Base-by-base conservation (phyloP, 2,113 vertebrate species). In the Euleptes europaea region DNA sequence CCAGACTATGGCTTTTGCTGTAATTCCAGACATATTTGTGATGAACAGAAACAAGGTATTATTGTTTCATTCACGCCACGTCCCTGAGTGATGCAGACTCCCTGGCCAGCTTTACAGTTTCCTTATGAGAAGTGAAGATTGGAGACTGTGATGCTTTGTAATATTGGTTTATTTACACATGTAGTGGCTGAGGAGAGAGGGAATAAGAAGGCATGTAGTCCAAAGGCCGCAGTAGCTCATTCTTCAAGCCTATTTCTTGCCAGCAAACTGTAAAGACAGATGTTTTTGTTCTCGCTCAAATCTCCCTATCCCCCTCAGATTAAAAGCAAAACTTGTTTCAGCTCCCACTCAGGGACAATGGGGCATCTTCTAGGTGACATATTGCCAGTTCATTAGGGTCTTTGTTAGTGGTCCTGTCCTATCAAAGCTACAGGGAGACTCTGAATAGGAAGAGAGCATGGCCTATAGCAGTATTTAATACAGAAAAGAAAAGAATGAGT, bases 1-100 rank as follows among this genome's bases (percentile, higher is more conserved):
- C 82, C 14, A 65, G 90, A 78, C 76, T 88, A 93, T 93, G 94
- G 84, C 89, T 92, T 91, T 90, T 91, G 65, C 88, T 92, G 83
- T 88, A 88, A 57, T 85, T 93, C 88, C 80, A 94, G 86, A 84
- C 72, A 88, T 86, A 88, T 84, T 89, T 90, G 77, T 87, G 90
- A 77, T 85, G 90, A 86, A 92, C 94, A 92, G 92, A 76, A 81
- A 81, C 57, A 91, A 87, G 33, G 35, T 35, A 26, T 60, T 60
- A 60, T 47, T 49, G 54, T 65, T 83, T 75, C 71, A 75, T 8
- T 17, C 40, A 23, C 12, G 40, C 40, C 26, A n/a, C 31, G 13
- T 79, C 13, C 23, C 67, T 63, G 31, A 72, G 49, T 35, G 33
- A 51, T 35, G 7, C 4, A 17, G 63, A 42, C 35, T 31, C 84